Evolutionary conservation across 2,113 vertebrate species (phyloP).

Genomic region (Hyperopisus bebe): DNA sequence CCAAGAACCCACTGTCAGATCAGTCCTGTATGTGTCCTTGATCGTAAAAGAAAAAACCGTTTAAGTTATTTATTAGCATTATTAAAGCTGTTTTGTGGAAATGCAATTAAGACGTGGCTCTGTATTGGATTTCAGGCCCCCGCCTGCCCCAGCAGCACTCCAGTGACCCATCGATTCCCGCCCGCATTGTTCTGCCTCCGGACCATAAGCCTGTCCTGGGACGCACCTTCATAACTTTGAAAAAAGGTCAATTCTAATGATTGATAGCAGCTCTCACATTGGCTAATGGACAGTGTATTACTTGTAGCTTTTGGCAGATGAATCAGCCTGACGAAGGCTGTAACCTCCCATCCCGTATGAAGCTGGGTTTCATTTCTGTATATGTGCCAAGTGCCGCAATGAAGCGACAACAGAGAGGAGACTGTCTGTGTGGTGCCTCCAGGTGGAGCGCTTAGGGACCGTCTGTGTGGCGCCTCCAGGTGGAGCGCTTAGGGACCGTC

Average conservation of each 20-base stretch:
- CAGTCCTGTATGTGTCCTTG: constrained; percentile 21
- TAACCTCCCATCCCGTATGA: constrained; percentile 21
- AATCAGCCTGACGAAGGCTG: constrained; percentile 44
- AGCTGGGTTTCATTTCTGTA: constrained; percentile 42
- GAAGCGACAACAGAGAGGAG: constrained; percentile 14
- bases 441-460: not conserved
- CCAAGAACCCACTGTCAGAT: not conserved
- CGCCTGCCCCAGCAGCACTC: constrained; percentile 47
- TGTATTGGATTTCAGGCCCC: constrained; percentile 43
- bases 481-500: not conserved
- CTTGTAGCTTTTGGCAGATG: constrained; percentile 48
- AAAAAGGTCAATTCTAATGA: constrained; percentile 56
- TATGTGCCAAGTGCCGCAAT: constrained; percentile 40
- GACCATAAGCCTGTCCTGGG: constrained; percentile 44
- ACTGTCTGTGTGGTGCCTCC: not conserved
- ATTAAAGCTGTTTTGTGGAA: constrained; percentile 45
- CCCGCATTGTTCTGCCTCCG: constrained; percentile 35
- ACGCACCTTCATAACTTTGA: constrained; percentile 45
- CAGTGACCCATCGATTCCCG: constrained; percentile 53
- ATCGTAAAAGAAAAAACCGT: constrained; percentile 37
- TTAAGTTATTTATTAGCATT: constrained; percentile 33
- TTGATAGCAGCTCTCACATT: constrained; percentile 55
- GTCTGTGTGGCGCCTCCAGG: not conserved
- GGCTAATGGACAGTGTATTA: constrained; percentile 51
- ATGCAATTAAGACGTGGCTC: constrained; percentile 44